These are phyloP conservation scores for Heliopora coerulea DNA, from an alignment of 92 coral and sea anemone species.

Conservation along the genomic window DNA sequence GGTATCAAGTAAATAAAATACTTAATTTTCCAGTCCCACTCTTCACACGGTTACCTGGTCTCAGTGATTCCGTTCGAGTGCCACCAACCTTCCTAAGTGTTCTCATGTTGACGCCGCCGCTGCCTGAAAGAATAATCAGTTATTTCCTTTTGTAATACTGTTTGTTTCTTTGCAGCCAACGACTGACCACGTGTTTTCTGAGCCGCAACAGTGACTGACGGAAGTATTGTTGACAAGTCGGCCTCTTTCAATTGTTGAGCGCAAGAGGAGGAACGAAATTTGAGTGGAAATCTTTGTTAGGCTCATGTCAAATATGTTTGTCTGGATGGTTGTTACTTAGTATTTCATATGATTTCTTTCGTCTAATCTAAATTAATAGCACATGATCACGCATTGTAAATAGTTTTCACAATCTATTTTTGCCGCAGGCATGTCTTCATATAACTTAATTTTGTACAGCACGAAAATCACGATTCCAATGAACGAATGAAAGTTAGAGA, in stretches of 20 bases:
- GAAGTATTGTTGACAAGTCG: not conserved
- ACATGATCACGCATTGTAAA: constrained; percentile 15
- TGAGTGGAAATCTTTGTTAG: not conserved
- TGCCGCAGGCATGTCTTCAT: constrained; percentile 13
- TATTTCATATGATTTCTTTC: not conserved
- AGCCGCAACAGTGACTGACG: not conserved
- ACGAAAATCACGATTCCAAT: not conserved
- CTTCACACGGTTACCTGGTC: too few relatives aligned
- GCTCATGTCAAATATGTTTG: not conserved
- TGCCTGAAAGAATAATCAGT: not conserved
- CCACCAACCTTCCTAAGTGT: too few relatives aligned
- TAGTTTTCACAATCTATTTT: not conserved
- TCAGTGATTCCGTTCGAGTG: too few relatives aligned
- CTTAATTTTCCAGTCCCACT: too few relatives aligned
- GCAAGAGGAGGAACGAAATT: not conserved
- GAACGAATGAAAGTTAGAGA: not conserved
- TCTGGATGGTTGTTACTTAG: not conserved
- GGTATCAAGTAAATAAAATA: too few relatives aligned
- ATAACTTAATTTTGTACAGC: constrained; percentile 19
- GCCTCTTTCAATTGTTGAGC: not conserved
- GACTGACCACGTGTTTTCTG: not conserved
- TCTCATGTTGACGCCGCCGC: too few relatives aligned
- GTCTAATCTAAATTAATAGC: not conserved
- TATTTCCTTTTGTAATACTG: not conserved
- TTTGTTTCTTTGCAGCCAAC: not conserved